Conservation (phyloP, 2,888 invertebrate species). For the Drosophila melanocephala region DNA sequence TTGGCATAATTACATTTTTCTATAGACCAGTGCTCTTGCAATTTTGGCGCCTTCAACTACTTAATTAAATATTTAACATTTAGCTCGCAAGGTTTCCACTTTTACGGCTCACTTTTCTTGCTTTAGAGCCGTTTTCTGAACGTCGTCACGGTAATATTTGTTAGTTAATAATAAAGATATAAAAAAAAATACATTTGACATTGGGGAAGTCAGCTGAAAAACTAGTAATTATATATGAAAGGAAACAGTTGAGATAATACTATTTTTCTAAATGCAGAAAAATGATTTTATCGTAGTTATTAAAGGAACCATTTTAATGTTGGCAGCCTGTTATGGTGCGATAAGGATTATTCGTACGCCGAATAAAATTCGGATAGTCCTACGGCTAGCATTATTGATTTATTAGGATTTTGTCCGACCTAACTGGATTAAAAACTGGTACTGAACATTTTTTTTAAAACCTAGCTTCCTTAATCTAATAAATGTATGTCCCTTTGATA, state of each 20-base stretch:
- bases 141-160: neutral
- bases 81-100: conserved; percentile 18
- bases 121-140: neutral
- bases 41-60: conserved; percentile 21
- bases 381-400: neutral
- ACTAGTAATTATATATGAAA: neutral
- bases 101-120: conserved; percentile 19
- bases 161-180: neutral
- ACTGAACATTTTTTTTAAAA: neutral
- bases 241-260: neutral
- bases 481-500: neutral
- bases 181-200: neutral
- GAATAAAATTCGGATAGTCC: neutral
- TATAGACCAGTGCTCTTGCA: conserved; percentile 43
- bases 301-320: neutral
- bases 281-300: neutral
- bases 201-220: neutral
- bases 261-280: neutral
- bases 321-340: too few species aligned
- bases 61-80: conserved; percentile 52
- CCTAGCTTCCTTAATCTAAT: neutral
- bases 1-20: conserved; percentile 73
- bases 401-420: neutral
- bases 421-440: neutral
- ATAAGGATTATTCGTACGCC: neutral